Evolutionary conservation across 2,888 invertebrate species (phyloP).

Genomic region (Thecophora atra): DNA sequence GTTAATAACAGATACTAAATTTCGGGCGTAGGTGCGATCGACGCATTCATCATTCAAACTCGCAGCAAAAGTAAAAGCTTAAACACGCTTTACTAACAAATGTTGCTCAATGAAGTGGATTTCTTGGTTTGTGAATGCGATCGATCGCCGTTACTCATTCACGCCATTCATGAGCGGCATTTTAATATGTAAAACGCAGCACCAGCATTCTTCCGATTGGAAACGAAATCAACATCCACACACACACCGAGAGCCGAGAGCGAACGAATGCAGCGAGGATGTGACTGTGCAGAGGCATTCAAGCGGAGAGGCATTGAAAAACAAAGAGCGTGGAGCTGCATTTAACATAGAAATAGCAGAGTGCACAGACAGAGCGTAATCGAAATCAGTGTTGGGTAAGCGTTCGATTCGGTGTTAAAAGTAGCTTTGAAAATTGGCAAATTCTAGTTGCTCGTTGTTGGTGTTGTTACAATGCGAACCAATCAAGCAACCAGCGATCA

Average conservation of each 20-base stretch:
- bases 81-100: background rate
- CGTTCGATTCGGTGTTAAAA: constrained; percentile 34
- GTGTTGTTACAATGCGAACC: background rate
- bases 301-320: constrained; percentile 46
- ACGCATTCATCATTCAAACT: constrained; percentile 20
- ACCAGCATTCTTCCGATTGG: constrained; percentile 29
- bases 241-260: background rate
- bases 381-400: constrained; percentile 25
- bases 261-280: constrained; percentile 8
- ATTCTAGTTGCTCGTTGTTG: constrained; percentile 21
- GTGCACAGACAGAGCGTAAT: no score
- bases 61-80: constrained; percentile 31
- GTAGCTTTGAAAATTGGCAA: constrained; percentile 31
- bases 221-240: constrained; percentile 36
- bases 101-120: constrained; percentile 24
- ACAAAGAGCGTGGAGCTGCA: constrained; percentile 33
- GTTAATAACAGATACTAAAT: background rate
- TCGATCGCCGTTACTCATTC: background rate
- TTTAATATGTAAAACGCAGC: constrained; percentile 26
- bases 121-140: background rate
- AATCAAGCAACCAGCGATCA: background rate
- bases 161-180: background rate
- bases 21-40: constrained; percentile 26
- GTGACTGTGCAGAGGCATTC: constrained; percentile 38
- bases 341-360: no score